A percentile compares a stretch with the other conserved stretches of the same genome.
Evolutionary conservation across 2,113 vertebrate species (phyloP).

Genomic region (Vireo altiloquus): DNA sequence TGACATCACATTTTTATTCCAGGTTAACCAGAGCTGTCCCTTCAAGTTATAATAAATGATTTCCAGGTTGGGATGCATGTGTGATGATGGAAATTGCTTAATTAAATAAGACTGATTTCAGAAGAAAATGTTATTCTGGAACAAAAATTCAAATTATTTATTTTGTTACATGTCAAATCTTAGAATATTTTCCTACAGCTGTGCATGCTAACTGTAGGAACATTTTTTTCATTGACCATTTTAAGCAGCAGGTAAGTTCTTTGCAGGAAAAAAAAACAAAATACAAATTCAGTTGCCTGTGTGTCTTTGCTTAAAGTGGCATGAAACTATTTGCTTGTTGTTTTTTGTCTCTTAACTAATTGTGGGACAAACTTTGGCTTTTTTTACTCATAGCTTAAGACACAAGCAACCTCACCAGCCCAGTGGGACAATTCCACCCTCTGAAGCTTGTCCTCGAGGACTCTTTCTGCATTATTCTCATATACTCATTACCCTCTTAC

Average conservation of each 20-base stretch:
- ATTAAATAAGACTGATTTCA: background rate
- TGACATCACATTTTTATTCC: background rate
- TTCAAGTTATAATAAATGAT: background rate
- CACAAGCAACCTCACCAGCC: rapidly evolving
- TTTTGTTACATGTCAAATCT: background rate
- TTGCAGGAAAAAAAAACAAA: background rate
- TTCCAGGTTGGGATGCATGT: background rate
- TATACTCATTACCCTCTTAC: background rate
- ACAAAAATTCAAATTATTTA: background rate
- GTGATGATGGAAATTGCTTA: background rate
- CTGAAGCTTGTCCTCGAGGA: background rate
- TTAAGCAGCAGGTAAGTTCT: background rate
- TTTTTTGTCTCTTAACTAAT: background rate
- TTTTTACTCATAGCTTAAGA: background rate
- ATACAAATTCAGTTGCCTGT: background rate
- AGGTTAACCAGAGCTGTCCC: background rate
- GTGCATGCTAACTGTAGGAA: background rate
- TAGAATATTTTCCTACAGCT: background rate
- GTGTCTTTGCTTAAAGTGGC: background rate
- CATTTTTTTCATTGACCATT: background rate
- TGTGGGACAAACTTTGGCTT: background rate
- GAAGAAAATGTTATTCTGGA: background rate
- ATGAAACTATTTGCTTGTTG: background rate
- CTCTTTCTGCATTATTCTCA: background rate
- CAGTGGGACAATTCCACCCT: background rate